Evolutionary conservation across 2,888 invertebrate genomes (phyloP), one percentile per base, ranked within the genome.

Genomic region (Sturmia bella): DNA sequence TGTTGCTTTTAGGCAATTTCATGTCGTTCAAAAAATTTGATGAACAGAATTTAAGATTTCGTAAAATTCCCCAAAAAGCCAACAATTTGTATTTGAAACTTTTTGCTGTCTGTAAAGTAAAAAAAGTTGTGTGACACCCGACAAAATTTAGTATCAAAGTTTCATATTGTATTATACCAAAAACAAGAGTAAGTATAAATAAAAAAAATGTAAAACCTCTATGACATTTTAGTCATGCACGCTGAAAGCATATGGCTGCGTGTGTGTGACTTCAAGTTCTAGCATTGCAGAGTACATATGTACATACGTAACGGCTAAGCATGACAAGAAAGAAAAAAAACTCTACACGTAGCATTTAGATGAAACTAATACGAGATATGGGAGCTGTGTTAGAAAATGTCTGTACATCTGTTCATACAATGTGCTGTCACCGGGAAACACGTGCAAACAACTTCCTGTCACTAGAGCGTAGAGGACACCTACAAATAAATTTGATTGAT

Each of bases 141-240:
- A 32, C 32, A 6, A 41, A 24, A 3, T 52, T 52, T 52, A 21
- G 15, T 4, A 19, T 52, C n/a, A 21, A 3, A 4, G 24, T 41
- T 57, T 48, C 15, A 12, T 48, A 24, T 2, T 41, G 9, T 48
- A 3, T 39, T 21, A 37, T 39, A 59, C 15, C 12, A 50, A 59
- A 50, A 50, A 17, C 6, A 50, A 59, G 48, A 12, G 0, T 6
- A 27, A 27, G 6, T 6, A 27, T 27, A 27, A 27, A 27, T 3
- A 32, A 21, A 27, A 76, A 57, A 61, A 17, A 19, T 48, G 24
- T 63, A 7, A 54, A 59, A 66, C 50, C 48, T 52, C 39, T 57
- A 56, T 68, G 11, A n/a, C 7, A 70, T 43, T 57, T 54, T 37
- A 74, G 82, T 70, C 82, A 70, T 66, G 78, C 74, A 66, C 48